Conservation (phyloP, 2,113 vertebrate genomes). For the Fukomys damarensis region DNA sequence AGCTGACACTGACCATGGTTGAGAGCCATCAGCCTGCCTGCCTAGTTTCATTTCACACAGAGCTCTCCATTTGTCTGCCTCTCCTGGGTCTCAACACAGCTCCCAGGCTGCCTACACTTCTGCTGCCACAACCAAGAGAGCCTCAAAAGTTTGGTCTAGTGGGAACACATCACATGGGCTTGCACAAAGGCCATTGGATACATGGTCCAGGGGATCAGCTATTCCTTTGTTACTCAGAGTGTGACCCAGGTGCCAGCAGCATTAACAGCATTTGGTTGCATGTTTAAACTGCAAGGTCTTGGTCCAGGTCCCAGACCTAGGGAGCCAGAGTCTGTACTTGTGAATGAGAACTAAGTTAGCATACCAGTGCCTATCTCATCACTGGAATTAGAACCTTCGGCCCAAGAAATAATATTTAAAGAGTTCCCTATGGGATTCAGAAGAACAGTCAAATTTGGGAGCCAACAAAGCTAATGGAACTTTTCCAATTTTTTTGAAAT, state of each 20-base stretch:
- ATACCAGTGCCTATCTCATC: background rate
- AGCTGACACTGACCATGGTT: background rate
- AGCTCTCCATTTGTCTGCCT: background rate
- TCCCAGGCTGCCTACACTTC: background rate
- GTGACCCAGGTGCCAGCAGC: background rate
- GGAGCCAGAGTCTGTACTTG: background rate
- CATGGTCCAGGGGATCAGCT: no score
- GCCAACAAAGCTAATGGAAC: background rate
- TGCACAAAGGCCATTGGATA: accelerated
- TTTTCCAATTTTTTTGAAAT: background rate
- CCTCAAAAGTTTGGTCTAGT: background rate
- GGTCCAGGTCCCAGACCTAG: background rate
- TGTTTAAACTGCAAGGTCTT: background rate
- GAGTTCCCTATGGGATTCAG: background rate
- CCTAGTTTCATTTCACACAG: background rate
- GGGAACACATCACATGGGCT: background rate
- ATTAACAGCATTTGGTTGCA: background rate
- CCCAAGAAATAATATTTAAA: background rate
- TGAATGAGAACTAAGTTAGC: background rate
- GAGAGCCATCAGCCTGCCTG: background rate
- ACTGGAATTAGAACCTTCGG: background rate
- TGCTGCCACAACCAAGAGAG: background rate
- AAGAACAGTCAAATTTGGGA: background rate
- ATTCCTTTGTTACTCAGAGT: background rate
- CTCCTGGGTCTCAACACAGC: background rate